These are phyloP conservation scores for Phenganax marumi DNA, from an alignment of 92 coral and sea anemone species.

Conservation along the genomic window DNA sequence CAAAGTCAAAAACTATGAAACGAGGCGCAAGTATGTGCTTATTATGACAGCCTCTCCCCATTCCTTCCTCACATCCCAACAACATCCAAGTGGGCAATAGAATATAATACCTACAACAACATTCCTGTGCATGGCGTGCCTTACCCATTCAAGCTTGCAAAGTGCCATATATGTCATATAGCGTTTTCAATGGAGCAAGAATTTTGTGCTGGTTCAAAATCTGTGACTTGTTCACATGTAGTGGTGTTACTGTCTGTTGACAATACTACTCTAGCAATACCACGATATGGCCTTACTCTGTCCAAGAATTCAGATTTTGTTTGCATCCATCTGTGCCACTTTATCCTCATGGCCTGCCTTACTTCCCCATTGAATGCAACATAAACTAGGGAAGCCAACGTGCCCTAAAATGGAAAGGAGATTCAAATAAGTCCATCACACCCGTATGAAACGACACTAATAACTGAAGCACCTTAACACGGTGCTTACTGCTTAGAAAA, in stretches of 20 bases:
- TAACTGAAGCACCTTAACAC: too few relatives aligned
- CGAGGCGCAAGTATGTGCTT: too few relatives aligned
- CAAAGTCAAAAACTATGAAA: too few relatives aligned
- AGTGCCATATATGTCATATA: background rate
- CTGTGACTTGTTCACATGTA: slow-evolving; percentile 31
- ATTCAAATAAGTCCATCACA: background rate
- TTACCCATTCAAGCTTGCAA: background rate
- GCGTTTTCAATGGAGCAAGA: background rate
- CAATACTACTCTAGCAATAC: slow-evolving; percentile 31
- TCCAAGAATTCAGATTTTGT: slow-evolving; percentile 36
- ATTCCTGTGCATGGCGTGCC: too few relatives aligned
- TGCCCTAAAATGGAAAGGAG: slow-evolving; percentile 15
- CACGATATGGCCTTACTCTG: slow-evolving; percentile 45
- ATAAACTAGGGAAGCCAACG: slow-evolving; percentile 38
- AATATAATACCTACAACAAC: too few relatives aligned
- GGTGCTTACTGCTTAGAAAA: too few relatives aligned
- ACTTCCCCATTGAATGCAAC: slow-evolving; percentile 39
- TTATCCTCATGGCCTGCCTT: slow-evolving; percentile 15
- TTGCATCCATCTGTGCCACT: slow-evolving; percentile 65
- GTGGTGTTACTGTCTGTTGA: slow-evolving; percentile 32
- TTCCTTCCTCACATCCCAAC: too few relatives aligned
- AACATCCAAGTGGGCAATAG: too few relatives aligned
- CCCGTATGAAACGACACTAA: too few relatives aligned
- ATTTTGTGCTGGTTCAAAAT: slow-evolving; percentile 10
- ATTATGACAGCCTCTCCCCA: too few relatives aligned